phyloP scores from a whole-genome alignment of 2,113 vertebrate genomes.

The Sorex fumeus region DNA sequence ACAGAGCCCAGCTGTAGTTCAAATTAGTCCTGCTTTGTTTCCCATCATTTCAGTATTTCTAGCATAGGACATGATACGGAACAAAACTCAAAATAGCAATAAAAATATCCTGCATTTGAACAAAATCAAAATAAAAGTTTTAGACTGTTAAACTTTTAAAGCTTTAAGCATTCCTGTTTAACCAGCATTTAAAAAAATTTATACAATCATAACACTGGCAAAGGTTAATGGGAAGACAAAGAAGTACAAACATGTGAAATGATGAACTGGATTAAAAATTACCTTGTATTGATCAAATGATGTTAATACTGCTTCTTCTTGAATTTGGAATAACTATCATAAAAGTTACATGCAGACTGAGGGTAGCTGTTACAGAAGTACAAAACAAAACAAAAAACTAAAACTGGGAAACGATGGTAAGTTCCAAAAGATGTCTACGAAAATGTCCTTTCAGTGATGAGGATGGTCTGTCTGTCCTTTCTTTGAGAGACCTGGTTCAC shows the following conservation, averaged over 20 bases:
- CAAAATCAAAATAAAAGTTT: conserved; percentile 86
- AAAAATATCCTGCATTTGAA: conserved; percentile 88
- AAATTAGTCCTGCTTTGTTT: conserved; percentile 87
- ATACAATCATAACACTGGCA: conserved; percentile 91
- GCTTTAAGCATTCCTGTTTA: conserved; percentile 90
- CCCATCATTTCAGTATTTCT: conserved; percentile 87
- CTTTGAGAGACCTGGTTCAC: conserved; percentile 81
- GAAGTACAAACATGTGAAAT: conserved; percentile 87
- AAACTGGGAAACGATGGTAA: conserved; percentile 76
- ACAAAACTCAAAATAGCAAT: conserved; percentile 86
- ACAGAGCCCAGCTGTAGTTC: conserved; percentile 84
- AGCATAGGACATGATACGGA: conserved; percentile 87
- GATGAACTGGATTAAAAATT: conserved; percentile 85
- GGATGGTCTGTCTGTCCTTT: conserved; percentile 80
- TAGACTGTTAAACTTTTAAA: conserved; percentile 88
- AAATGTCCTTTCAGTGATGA: conserved; percentile 84
- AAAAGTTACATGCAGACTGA: conserved; percentile 91
- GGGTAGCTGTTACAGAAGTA: conserved; percentile 83
- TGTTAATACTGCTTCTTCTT: conserved; percentile 91
- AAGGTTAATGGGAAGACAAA: conserved; percentile 90
- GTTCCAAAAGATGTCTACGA: conserved; percentile 83
- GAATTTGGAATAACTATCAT: conserved; percentile 88
- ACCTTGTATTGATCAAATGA: conserved; percentile 88
- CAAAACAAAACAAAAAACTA: conserved; percentile 77
- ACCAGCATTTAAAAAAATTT: conserved; percentile 87